Evolutionary conservation across 2,797 vertebrate species (phyloP).

Genomic region (Melopsittacus undulatus): DNA sequence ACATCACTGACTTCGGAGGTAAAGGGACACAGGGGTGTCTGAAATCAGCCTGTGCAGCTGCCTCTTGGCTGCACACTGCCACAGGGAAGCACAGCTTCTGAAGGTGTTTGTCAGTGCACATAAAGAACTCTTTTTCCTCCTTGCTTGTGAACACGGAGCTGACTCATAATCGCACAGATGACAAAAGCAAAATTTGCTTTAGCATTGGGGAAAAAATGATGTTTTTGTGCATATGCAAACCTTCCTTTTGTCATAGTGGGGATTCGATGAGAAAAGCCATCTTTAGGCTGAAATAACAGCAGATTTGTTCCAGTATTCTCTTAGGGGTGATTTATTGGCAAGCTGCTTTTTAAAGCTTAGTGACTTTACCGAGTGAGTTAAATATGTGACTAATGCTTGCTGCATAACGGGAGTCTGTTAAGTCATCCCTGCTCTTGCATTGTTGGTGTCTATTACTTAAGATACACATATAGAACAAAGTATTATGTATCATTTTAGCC

Average conservation of each 20-base stretch:
- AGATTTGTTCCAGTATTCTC: rapidly evolving
- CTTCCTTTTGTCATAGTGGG: rapidly evolving
- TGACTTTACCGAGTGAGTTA: rapidly evolving
- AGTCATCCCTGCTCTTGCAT: not conserved
- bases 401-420: not conserved
- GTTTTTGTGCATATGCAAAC: not conserved
- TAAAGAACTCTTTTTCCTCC: no score
- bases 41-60: rapidly evolving
- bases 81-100: not conserved
- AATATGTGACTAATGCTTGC: rapidly evolving
- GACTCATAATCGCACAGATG: not conserved
- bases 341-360: not conserved
- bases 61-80: rapidly evolving
- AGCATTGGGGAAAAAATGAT: rapidly evolving
- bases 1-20: rapidly evolving
- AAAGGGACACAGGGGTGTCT: rapidly evolving
- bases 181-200: not conserved
- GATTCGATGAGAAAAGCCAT: no score
- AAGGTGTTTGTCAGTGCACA: not conserved
- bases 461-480: not conserved
- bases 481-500: not conserved
- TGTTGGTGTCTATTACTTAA: not conserved
- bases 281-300: not conserved
- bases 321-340: not conserved
- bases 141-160: not conserved